Percentiles rank a stretch among this genome's conserved stretches.
Conservation (phyloP, 2,888 invertebrate genomes). For the Callyntrura guangdongensis region DNA sequence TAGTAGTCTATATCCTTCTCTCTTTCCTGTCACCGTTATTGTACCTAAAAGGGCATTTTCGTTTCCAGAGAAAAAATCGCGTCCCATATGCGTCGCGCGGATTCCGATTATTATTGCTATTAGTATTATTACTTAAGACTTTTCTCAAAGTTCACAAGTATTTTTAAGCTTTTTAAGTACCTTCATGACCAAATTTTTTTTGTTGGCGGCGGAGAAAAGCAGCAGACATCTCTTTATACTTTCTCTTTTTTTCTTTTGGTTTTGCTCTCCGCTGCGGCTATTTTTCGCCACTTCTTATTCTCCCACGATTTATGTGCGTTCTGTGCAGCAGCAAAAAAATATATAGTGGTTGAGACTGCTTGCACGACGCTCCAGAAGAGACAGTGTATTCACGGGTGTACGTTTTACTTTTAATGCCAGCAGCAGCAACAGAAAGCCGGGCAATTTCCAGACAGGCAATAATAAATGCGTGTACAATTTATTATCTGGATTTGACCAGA, state of each 20-base stretch:
- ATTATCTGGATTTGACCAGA: constrained; percentile 71
- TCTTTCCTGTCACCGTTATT: constrained; percentile 60
- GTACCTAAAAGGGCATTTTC: constrained; percentile 44
- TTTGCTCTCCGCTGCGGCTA: not conserved
- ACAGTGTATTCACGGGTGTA: too few relatives aligned
- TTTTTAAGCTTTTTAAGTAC: constrained; percentile 63
- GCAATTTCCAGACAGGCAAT: constrained; percentile 66
- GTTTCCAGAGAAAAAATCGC: not conserved
- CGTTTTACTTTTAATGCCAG: constrained; percentile 16
- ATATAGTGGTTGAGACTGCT: not conserved
- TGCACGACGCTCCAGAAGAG: too few relatives aligned
- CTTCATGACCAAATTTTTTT: constrained; percentile 42
- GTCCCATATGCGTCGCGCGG: not conserved
- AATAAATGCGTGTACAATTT: constrained; percentile 74
- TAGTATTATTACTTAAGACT: constrained; percentile 65
- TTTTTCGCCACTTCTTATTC: too few relatives aligned
- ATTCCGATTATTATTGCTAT: constrained; percentile 43
- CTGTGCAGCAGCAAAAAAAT: constrained; percentile 15
- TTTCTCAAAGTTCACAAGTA: constrained; percentile 12
- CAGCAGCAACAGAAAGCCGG: constrained; percentile 20
- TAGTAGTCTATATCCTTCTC: too few relatives aligned
- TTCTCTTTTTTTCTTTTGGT: constrained; percentile 42
- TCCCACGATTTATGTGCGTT: constrained; percentile 62
- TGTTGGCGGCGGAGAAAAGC: too few relatives aligned
- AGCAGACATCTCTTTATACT: constrained; percentile 2